Evolutionary conservation across 92 coral and sea anemone species (phyloP).

Genomic region (Blastomussa wellsi): DNA sequence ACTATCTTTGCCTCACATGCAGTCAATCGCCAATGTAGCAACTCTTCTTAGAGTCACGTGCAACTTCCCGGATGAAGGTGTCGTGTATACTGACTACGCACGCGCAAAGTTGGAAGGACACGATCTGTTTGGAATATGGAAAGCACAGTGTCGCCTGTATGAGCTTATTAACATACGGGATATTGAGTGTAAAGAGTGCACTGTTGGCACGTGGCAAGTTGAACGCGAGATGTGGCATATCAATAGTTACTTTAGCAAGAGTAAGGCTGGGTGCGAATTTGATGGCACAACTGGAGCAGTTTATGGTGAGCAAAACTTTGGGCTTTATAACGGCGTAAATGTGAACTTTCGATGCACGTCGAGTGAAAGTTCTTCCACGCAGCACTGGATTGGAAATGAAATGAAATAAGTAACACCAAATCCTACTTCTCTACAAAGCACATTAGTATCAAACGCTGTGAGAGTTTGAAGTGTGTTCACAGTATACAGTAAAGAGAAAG

Average conservation of each 20-base stretch:
- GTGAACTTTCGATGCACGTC: constrained; percentile 9
- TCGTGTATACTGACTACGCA: constrained; percentile 25
- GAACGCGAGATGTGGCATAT: neutral
- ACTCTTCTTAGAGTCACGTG: constrained; percentile 17
- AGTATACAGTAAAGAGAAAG: too few relatives aligned
- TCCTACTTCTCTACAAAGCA: too few relatives aligned
- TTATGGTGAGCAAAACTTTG: neutral
- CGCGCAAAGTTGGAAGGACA: constrained; percentile 24
- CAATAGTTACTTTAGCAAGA: neutral
- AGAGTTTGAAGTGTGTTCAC: too few relatives aligned
- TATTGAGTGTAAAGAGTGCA: constrained; percentile 1
- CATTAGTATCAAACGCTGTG: too few relatives aligned
- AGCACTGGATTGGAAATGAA: constrained; percentile 15
- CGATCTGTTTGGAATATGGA: neutral
- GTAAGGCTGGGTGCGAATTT: neutral
- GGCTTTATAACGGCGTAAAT: neutral
- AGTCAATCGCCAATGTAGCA: neutral
- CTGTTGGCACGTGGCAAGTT: neutral
- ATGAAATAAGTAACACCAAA: neutral
- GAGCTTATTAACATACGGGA: constrained; percentile 20
- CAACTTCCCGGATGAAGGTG: constrained; percentile 24
- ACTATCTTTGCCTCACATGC: constrained; percentile 10
- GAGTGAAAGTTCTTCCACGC: neutral
- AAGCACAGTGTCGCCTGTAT: neutral
- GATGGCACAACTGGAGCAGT: neutral